phyloP scores from a whole-genome alignment of 2,113 vertebrate species.

The Pogonocichla stellata region DNA sequence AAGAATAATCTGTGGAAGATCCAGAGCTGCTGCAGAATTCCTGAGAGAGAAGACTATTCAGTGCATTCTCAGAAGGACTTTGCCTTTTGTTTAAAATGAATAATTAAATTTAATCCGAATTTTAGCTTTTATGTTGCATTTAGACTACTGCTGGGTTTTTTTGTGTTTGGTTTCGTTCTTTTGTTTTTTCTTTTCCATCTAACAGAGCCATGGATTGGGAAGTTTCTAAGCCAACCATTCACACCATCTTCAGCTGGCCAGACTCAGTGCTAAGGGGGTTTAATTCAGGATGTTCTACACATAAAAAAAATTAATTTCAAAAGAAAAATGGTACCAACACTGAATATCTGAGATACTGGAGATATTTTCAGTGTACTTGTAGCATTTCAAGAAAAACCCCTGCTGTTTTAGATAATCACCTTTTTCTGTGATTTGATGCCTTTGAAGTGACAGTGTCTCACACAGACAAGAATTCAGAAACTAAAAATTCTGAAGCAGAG shows the following conservation, averaged over 20 bases:
- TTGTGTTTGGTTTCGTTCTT: background rate
- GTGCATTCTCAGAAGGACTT: background rate
- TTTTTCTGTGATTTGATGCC: background rate
- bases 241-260: background rate
- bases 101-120: constrained; percentile 25
- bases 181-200: background rate
- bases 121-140: constrained; percentile 22
- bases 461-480: background rate
- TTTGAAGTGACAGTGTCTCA: background rate
- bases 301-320: background rate
- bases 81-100: background rate
- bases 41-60: background rate
- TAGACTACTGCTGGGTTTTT: background rate
- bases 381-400: background rate
- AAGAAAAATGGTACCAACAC: background rate
- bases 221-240: background rate
- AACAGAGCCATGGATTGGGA: background rate
- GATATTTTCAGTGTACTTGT: background rate
- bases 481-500: background rate
- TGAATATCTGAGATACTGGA: background rate
- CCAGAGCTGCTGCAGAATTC: background rate
- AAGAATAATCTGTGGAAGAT: background rate
- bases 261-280: background rate
- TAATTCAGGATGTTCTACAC: background rate
- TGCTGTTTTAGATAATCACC: background rate